A percentile compares a stretch with the other conserved stretches of the same genome.
Conservation (phyloP, 1,140 invertebrate species). For the Calosoma granatense region DNA sequence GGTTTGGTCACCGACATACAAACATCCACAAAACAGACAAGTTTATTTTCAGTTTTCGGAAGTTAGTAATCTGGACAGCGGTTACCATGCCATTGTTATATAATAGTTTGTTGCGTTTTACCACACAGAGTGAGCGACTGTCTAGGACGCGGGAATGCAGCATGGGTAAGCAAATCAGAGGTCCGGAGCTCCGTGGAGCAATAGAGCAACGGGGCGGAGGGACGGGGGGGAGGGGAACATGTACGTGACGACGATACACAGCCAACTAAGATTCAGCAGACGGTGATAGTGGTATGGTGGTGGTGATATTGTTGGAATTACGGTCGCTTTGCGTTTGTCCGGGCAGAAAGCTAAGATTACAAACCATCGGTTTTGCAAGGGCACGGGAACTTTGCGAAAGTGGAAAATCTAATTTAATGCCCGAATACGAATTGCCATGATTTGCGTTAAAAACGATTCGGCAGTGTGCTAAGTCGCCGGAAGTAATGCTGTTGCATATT, state of each 20-base stretch:
- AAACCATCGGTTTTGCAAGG: background rate
- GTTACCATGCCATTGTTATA: background rate
- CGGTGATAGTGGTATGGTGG: too few species aligned
- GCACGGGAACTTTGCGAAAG: background rate
- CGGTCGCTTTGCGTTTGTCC: too few species aligned
- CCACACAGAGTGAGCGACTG: too few species aligned
- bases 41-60: background rate
- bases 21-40: background rate
- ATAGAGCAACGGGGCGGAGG: too few species aligned
- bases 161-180: too few species aligned
- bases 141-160: too few species aligned
- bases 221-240: too few species aligned
- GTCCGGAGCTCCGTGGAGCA: too few species aligned
- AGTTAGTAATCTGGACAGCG: background rate
- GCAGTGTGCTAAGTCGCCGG: background rate
- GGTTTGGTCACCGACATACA: too few species aligned
- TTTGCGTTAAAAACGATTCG: background rate
- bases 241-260: too few species aligned
- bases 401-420: slow-evolving; percentile 7
- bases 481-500: slow-evolving; percentile 1
- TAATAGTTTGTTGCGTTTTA: background rate
- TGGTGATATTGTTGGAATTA: too few species aligned
- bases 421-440: background rate
- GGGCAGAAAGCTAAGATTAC: background rate
- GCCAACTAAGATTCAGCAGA: too few species aligned